Percentiles rank a stretch among this genome's conserved stretches.
phyloP scores from a whole-genome alignment of 2,113 vertebrate species.

The Crotalus helleri region DNA sequence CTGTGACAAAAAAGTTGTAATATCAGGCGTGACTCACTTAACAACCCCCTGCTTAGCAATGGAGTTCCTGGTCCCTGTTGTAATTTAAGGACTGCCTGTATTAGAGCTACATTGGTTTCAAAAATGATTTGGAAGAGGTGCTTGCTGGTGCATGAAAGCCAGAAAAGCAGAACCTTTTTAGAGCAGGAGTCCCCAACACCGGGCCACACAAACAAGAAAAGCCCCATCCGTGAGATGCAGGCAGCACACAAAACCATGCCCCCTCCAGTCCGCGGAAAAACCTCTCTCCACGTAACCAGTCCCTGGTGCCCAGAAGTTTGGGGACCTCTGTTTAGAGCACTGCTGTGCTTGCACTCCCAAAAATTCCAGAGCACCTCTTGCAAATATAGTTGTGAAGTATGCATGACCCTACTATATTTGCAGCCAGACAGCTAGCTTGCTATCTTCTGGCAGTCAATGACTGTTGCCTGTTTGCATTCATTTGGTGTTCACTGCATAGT shows the following conservation, averaged over 20 bases:
- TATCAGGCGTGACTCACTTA: neutral
- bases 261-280: too few relatives aligned
- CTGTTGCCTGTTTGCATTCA: neutral
- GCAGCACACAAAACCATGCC: too few relatives aligned
- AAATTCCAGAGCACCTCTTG: neutral
- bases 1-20: neutral
- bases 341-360: neutral
- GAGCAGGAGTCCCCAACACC: neutral
- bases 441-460: neutral
- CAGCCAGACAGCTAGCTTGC: neutral
- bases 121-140: neutral
- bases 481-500: fast-evolving
- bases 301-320: too few relatives aligned
- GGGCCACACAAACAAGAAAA: too few relatives aligned
- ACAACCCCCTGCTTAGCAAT: neutral
- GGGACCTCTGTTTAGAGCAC: neutral
- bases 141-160: neutral
- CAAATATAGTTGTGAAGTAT: neutral
- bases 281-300: too few relatives aligned
- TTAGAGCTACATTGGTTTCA: neutral
- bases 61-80: neutral
- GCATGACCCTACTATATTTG: neutral
- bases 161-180: neutral
- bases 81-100: neutral
- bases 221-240: too few relatives aligned